Evolutionary conservation across 1,140 invertebrate genomes (phyloP).

Genomic region (Eueides isabella): DNA sequence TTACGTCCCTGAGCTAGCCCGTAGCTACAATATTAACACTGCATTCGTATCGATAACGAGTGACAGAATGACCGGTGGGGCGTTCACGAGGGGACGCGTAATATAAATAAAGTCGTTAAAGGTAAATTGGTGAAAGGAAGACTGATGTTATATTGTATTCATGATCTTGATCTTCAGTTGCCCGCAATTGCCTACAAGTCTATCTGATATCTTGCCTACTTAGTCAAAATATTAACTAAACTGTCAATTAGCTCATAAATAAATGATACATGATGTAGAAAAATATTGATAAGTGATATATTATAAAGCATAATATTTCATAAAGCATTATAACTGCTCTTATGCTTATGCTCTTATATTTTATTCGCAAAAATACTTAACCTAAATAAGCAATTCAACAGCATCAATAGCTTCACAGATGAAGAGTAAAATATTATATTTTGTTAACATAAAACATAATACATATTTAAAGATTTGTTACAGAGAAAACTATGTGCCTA

Average conservation of each 20-base stretch:
- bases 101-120: slow-evolving; percentile 38
- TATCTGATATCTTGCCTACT: no score
- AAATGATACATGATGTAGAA: no score
- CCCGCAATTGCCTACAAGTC: no score
- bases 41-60: slow-evolving; percentile 27
- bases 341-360: not conserved
- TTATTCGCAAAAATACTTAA: not conserved
- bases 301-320: not conserved
- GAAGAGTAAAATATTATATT: not conserved
- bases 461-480: not conserved
- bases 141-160: slow-evolving; percentile 2
- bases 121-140: slow-evolving; percentile 20
- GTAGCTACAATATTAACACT: slow-evolving; percentile 24
- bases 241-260: no score
- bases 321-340: not conserved
- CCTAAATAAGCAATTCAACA: not conserved
- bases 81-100: slow-evolving; percentile 31
- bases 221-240: no score
- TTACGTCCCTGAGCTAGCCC: slow-evolving; percentile 17
- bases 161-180: not conserved
- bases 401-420: not conserved
- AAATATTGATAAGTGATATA: not conserved
- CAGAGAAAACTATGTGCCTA: not conserved
- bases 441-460: not conserved
- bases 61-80: slow-evolving; percentile 20